phyloP scores from a whole-genome alignment of 2,113 vertebrate genomes.

The Prinia subflava region DNA sequence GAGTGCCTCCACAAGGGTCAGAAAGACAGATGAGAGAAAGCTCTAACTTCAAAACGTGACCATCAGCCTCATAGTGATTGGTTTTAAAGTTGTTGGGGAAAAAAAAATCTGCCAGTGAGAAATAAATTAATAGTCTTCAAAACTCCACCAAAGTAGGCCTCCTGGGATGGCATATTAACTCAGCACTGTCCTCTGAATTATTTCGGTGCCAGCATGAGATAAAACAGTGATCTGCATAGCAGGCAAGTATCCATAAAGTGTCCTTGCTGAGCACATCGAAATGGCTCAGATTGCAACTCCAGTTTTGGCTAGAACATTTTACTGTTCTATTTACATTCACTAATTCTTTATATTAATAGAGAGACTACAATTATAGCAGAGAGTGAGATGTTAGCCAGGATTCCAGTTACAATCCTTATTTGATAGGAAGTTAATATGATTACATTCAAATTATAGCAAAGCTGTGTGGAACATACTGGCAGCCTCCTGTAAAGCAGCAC shows the following conservation, averaged over 20 bases:
- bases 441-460: neutral
- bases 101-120: neutral
- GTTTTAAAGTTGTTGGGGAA: neutral
- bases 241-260: neutral
- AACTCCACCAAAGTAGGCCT: neutral
- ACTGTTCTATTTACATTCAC: neutral
- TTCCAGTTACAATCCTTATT: neutral
- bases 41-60: neutral
- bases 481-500: neutral
- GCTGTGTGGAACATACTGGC: neutral
- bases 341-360: constrained; percentile 7
- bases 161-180: neutral
- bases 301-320: neutral
- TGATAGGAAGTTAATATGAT: neutral
- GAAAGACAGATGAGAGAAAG: neutral
- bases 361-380: neutral
- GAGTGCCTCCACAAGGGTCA: neutral
- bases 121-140: neutral
- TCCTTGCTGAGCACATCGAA: neutral
- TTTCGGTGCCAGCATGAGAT: neutral
- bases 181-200: neutral
- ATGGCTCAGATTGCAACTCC: neutral
- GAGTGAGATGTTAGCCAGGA: neutral
- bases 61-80: neutral
- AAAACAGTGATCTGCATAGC: neutral